Percentiles rank a stretch among this genome's conserved stretches.
These are phyloP conservation scores for Bursaphelenchus mucronatus DNA, from an alignment of 1,140 invertebrate species.

Conservation along the genomic window DNA sequence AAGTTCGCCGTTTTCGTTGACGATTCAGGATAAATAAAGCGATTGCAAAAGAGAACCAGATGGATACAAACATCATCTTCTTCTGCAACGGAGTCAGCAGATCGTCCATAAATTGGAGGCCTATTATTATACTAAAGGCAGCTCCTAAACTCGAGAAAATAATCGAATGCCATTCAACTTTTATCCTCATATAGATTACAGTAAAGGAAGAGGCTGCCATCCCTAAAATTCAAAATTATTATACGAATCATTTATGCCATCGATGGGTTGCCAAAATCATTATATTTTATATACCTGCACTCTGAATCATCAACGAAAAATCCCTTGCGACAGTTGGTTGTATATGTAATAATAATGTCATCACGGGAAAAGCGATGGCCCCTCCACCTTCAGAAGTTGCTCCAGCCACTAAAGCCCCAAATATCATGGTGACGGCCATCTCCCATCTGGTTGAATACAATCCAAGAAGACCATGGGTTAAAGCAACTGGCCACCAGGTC, in stretches of 20 bases:
- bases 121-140: conserved; percentile 46
- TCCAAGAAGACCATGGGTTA: conserved; percentile 42
- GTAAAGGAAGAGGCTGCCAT: conserved; percentile 49
- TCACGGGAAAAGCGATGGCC: conserved; percentile 55
- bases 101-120: conserved; percentile 39
- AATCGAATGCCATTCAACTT: conserved; percentile 48
- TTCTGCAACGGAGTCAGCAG: conserved; percentile 37
- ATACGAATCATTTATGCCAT: not conserved
- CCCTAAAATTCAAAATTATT: conserved; percentile 15
- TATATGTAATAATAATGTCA: conserved; percentile 52
- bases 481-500: conserved; percentile 46
- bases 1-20: conserved; percentile 48
- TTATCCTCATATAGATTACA: conserved; percentile 51
- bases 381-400: conserved; percentile 25
- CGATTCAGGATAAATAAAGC: conserved; percentile 49
- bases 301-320: conserved; percentile 57
- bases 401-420: conserved; percentile 28
- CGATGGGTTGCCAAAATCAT: not conserved
- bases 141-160: conserved; percentile 47
- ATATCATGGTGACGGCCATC: conserved; percentile 50
- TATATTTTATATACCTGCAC: conserved; percentile 30
- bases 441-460: conserved; percentile 36
- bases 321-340: conserved; percentile 47
- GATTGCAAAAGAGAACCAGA: conserved; percentile 56
- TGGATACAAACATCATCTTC: conserved; percentile 57